These are phyloP conservation scores for Oithona nana DNA, from an alignment of 2,888 invertebrate species.

Conservation along the genomic window DNA sequence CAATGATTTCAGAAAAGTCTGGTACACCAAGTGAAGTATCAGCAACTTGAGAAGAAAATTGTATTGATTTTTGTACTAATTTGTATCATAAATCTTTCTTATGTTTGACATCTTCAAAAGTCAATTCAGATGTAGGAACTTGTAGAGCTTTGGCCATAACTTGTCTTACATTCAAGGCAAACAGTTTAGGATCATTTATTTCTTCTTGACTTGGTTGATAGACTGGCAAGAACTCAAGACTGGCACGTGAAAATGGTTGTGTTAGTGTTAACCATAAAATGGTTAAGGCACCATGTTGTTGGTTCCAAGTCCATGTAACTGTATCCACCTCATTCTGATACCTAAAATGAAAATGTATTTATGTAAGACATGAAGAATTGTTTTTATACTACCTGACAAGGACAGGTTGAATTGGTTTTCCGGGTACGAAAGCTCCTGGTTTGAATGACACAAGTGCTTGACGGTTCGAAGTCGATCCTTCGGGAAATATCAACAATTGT, in stretches of 20 bases:
- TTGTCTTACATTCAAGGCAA: conserved; percentile 64
- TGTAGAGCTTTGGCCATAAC: conserved; percentile 41
- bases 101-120: conserved; percentile 77
- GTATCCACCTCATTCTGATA: conserved; percentile 63
- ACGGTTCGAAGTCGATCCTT: conserved; percentile 83
- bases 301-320: conserved; percentile 75
- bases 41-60: too few relatives aligned
- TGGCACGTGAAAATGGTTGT: conserved; percentile 32
- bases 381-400: conserved; percentile 49
- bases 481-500: conserved; percentile 68
- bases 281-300: conserved; percentile 39
- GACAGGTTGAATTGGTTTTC: conserved; percentile 86
- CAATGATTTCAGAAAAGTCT: not conserved
- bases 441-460: conserved; percentile 59
- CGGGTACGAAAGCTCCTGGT: conserved; percentile 82
- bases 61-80: too few relatives aligned
- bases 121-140: conserved; percentile 71
- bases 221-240: conserved; percentile 72
- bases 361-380: too few relatives aligned
- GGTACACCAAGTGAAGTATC: not conserved
- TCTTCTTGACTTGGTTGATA: conserved; percentile 72
- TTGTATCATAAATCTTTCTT: too few relatives aligned
- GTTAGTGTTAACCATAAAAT: conserved; percentile 71
- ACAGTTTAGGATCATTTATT: conserved; percentile 63
- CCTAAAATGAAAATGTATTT: too few relatives aligned